A percentile compares a stretch with the other conserved stretches of the same genome.
These are phyloP conservation scores for Gymnocheta viridis DNA, from an alignment of 2,888 invertebrate species.

Conservation along the genomic window DNA sequence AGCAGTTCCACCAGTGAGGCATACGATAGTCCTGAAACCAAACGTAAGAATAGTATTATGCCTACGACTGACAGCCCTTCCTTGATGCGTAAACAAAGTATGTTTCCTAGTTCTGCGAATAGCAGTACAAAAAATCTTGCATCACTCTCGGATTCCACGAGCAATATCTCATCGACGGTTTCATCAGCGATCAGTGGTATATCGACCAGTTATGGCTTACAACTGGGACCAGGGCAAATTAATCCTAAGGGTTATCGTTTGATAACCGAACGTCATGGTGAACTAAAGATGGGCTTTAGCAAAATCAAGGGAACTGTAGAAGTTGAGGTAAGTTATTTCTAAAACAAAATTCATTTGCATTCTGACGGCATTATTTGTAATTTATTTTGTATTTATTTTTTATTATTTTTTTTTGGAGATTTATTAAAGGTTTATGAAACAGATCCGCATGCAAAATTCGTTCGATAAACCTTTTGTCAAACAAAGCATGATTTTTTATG, in stretches of 20 bases:
- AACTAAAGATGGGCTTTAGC: constrained; percentile 92
- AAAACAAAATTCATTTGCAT: too few species aligned
- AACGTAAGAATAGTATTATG: constrained; percentile 75
- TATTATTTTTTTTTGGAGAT: too few species aligned
- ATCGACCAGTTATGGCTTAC: constrained; percentile 85
- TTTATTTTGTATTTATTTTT: too few species aligned
- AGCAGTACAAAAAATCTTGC: constrained; percentile 66
- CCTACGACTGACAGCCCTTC: constrained; percentile 71
- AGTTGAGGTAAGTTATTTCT: constrained; percentile 85
- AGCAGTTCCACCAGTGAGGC: constrained; percentile 18
- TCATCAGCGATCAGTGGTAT: constrained; percentile 73
- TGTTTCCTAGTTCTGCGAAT: constrained; percentile 68
- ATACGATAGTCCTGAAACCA: constrained; percentile 43
- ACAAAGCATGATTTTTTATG: too few species aligned
- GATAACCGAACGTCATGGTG: constrained; percentile 88
- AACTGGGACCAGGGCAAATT: constrained; percentile 91
- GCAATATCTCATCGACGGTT: constrained; percentile 71
- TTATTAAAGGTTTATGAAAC: too few species aligned
- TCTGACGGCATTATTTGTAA: too few species aligned
- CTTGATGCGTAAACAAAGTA: constrained; percentile 76
- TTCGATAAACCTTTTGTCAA: too few species aligned
- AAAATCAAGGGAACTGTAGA: constrained; percentile 96
- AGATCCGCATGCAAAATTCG: too few species aligned
- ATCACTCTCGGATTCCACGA: constrained; percentile 73
- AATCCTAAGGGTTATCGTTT: constrained; percentile 89